phyloP scores from a whole-genome alignment of 2,113 vertebrate genomes.

The Oryzias javanicus region DNA sequence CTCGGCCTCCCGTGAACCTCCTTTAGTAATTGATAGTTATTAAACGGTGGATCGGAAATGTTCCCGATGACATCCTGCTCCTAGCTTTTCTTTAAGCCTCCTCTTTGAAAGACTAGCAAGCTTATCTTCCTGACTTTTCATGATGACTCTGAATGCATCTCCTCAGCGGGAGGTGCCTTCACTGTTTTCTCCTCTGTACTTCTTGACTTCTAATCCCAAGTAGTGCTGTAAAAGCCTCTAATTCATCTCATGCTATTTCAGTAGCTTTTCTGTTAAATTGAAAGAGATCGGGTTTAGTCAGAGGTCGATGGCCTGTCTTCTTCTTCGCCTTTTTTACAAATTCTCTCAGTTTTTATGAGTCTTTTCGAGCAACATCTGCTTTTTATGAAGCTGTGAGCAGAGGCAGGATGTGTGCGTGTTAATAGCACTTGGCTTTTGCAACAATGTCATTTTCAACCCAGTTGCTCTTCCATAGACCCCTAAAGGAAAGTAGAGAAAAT shows the following conservation, averaged over 20 bases:
- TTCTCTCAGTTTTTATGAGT: conserved; percentile 49
- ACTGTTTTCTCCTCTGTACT: conserved; percentile 44
- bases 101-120: conserved; percentile 66
- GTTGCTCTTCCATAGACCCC: conserved; percentile 69
- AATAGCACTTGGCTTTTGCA: conserved; percentile 73
- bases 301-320: conserved; percentile 62
- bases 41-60: conserved; percentile 65
- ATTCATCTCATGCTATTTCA: conserved; percentile 60
- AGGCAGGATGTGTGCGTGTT: conserved; percentile 71
- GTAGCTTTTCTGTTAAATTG: conserved; percentile 43
- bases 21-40: conserved; percentile 68
- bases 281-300: conserved; percentile 63
- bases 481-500: conserved; percentile 57
- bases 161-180: conserved; percentile 56
- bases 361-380: conserved; percentile 79
- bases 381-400: conserved; percentile 68
- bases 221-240: conserved; percentile 45
- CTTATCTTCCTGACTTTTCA: conserved; percentile 68
- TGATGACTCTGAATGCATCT: conserved; percentile 62
- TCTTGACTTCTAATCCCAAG: conserved; percentile 58
- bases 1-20: conserved; percentile 48
- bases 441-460: conserved; percentile 74
- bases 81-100: conserved; percentile 49
- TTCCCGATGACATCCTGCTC: conserved; percentile 64
- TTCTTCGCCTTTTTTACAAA: conserved; percentile 54